Evolutionary conservation across 1,140 invertebrate species (phyloP).

Genomic region (Cydia pomonella): DNA sequence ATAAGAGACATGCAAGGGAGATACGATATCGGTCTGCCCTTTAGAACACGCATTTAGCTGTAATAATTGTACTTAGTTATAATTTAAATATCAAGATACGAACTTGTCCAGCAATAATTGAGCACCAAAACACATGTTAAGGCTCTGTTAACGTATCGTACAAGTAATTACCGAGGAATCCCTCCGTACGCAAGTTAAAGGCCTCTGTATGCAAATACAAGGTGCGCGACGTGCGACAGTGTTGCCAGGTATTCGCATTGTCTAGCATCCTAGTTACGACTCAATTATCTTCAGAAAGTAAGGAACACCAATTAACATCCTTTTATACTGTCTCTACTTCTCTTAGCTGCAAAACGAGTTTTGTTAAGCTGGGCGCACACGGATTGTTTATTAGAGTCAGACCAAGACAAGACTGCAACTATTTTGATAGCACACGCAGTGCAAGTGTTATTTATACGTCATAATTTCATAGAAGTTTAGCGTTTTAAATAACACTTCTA

Average conservation of each 20-base stretch:
- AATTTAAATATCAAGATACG: not conserved
- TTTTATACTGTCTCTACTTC: constrained; percentile 50
- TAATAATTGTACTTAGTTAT: not conserved
- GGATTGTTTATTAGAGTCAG: not conserved
- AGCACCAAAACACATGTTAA: constrained; percentile 39
- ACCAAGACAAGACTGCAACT: no score
- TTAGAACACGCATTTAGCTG: not conserved
- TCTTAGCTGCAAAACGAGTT: constrained; percentile 38
- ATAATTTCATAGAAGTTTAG: no score
- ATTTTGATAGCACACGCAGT: no score
- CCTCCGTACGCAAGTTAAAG: constrained; percentile 37
- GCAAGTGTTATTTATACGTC: no score
- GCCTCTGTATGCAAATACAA: constrained; percentile 52
- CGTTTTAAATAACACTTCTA: no score
- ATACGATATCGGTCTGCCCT: constrained; percentile 17
- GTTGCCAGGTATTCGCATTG: constrained; percentile 52
- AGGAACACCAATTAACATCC: constrained; percentile 60
- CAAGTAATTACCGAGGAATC: constrained; percentile 47
- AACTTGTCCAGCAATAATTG: not conserved
- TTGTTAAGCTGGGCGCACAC: not conserved
- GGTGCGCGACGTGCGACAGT: constrained; percentile 45
- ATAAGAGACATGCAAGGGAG: constrained; percentile 18
- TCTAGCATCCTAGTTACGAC: constrained; percentile 52
- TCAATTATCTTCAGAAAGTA: constrained; percentile 55
- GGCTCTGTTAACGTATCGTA: constrained; percentile 41